Base-by-base conservation (phyloP, 2,797 vertebrate genomes). In the Enteromius radiatus region DNA sequence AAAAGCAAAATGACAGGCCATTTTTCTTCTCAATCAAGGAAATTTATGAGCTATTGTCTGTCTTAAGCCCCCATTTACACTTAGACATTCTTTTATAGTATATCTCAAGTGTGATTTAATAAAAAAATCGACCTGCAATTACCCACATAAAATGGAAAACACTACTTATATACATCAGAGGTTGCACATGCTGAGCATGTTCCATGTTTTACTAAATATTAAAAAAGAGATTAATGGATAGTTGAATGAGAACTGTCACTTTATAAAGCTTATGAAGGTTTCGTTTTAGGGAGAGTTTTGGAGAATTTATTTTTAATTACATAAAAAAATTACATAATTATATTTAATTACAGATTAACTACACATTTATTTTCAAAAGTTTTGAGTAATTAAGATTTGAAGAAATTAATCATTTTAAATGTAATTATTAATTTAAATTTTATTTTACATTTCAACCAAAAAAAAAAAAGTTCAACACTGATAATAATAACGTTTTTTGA, bases 1-100 rank as follows among this genome's bases (percentile, higher is more conserved):
- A 28, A 76, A 63, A 76, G 10, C 36, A 76, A 63, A 70, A 80
- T 59, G 23, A 64, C 77, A 54, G 47, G 6, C 36, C 14, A 36
- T 81, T 80, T 49, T 71, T 17, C 0, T 0, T 45, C 47, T 70
- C 49, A 59, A 56, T 80, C 65, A 28, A 21, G 78, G 31, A 26
- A 49, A 54, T 41, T 41, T 54, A 41, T 26, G 17, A 21, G 43
- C 61, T 65, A 17, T 73, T 19, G 28, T 71, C 41, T 56, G 15
- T 6, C 15, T 26, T 45, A 11, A 9, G 21, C 4, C 54, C 23
- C n/a, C 15, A n/a, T 76, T 61, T 76, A 43, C 38, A 76, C 38
- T 9, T 75, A 4, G 31, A 75, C 36, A 38, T 38, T 38, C 33
- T 38, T 73, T 74, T 36, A 36, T 12, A 54, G 5, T 54, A 2